Base-by-base conservation (phyloP, 2,113 vertebrate genomes). In the Chitala chitala region DNA sequence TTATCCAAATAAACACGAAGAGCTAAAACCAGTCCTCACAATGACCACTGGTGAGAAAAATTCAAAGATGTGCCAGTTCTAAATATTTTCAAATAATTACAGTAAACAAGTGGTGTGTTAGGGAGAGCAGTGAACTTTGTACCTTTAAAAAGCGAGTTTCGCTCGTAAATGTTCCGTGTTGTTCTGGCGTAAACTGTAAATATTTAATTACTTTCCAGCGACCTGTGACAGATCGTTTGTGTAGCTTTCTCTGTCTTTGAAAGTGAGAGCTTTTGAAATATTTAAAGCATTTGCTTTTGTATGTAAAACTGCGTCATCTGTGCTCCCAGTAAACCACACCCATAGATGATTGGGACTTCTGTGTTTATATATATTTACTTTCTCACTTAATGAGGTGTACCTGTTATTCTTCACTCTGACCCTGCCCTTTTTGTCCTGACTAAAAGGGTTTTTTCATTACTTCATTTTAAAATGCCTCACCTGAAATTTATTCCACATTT, bases 141-240 rank as follows among this genome's bases (percentile, higher is more conserved):
- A 56, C 46, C 29, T 72, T 54, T 48, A 46, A 46, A 68, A 68
- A 24, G 42, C 46, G n/a, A 46, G n/a, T 2, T 48, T 8, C 64
- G 15, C 50, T 20, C 24, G 8, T 50, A 40, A 53, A 55, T 55
- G 51, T 38, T 33, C 15, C n/a, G 38, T 59, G 22, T 59, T 26
- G 6, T 72, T 72, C 36, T 46, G 68, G 8, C 31, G 46, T n/a
- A 69, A 50, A 50, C 5, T 6, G 20, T 72, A 5, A 72, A 59
- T 72, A 40, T 58, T 72, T 56, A 58, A 72, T 72, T 12, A 31
- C 70, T 72, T 59, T 44, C 70, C 54, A 58, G 38, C 15, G 46
- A 42, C 54, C 70, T 59, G 38, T 29, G 38, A 58, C 17, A 24
- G 42, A 40, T 44, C 53, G 44, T 72, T 58, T 72, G 70, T 72